Evolutionary conservation across 2,797 vertebrate species (phyloP), one percentile per base, ranked within the genome.

Genomic region (Oceanodroma leucorhoa): DNA sequence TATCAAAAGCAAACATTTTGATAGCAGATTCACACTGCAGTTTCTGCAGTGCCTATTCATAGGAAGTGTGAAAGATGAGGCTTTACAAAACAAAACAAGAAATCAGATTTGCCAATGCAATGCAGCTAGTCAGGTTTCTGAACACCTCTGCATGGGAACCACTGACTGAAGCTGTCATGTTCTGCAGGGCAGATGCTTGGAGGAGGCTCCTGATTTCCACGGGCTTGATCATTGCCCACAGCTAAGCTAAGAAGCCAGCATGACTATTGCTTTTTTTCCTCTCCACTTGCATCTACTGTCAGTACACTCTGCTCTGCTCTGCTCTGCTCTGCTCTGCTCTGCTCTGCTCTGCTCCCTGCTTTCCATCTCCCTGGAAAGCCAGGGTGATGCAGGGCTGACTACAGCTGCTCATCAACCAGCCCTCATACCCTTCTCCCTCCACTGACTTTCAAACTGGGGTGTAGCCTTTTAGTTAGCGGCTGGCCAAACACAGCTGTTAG

Each of bases 401-500:
- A 21, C 50, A 66, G 22, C 62, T 55, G 26, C 70, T 84, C 62
- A 92, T 58, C 79, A 76, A 5, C 5, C 41, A 94, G 24, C n/a
- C 30, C 46, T 21, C 51, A 7, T 1, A 1, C 15, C 62, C 51
- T 87, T 78, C 57, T 78, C 57, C 40, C 23, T 89, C 24, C n/a
- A 22, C 22, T 83, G 61, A 46, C 54, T 91, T 94, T 82, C 45
- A 18, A 90, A 87, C 16, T 65, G 55, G 46, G 91, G 77, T 80
- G 50, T 10, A 91, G 67, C 27, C 36, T 65, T 95, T 96, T 73
- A 78, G 48, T 60, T 41, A 82, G 41, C 9, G 67, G 54, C 78
- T 91, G 91, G 84, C 46, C 86, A 94, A 96, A 88, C 91, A 83
- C 45, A 95, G 69, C 83, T 95, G 83, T 50, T 95, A 34, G 40